Conservation (phyloP, 2,797 vertebrate species). For the Parauchenoglanis punctatus region DNA sequence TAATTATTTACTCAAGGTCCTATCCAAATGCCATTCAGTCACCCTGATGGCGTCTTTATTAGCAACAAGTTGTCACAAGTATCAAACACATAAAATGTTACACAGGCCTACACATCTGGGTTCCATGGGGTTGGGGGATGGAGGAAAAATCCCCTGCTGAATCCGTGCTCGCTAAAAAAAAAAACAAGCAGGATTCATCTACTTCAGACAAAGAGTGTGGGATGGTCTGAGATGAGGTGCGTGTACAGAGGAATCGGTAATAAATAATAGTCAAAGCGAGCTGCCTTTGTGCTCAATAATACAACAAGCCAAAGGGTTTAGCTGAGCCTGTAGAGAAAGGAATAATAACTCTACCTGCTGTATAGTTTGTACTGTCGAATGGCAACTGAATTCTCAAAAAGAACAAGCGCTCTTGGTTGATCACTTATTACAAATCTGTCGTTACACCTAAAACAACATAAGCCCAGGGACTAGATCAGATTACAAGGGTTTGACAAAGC, state of each 20-base stretch:
- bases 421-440: slow-evolving; percentile 65
- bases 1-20: slow-evolving; percentile 48
- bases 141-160: slow-evolving; percentile 58
- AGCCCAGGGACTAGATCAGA: slow-evolving; percentile 49
- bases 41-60: slow-evolving; percentile 54
- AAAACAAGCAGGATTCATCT: slow-evolving; percentile 74
- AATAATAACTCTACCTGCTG: neutral
- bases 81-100: slow-evolving; percentile 72
- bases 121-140: slow-evolving; percentile 60
- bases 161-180: slow-evolving; percentile 40
- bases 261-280: slow-evolving; percentile 71
- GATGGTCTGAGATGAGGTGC: slow-evolving; percentile 70
- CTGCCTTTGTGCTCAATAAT: slow-evolving; percentile 68
- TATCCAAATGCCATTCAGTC: slow-evolving; percentile 46
- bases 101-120: slow-evolving; percentile 71
- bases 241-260: slow-evolving; percentile 74
- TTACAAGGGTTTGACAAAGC: slow-evolving; percentile 60
- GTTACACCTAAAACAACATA: slow-evolving; percentile 66
- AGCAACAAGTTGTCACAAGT: slow-evolving; percentile 80
- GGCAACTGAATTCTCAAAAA: slow-evolving; percentile 68
- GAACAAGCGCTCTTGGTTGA: slow-evolving; percentile 64
- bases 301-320: slow-evolving; percentile 67
- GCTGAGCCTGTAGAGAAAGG: slow-evolving; percentile 45
- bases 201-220: slow-evolving; percentile 68
- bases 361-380: slow-evolving; percentile 62